Base-by-base conservation (phyloP, 2,797 vertebrate species). In the Sebastes alutus region DNA sequence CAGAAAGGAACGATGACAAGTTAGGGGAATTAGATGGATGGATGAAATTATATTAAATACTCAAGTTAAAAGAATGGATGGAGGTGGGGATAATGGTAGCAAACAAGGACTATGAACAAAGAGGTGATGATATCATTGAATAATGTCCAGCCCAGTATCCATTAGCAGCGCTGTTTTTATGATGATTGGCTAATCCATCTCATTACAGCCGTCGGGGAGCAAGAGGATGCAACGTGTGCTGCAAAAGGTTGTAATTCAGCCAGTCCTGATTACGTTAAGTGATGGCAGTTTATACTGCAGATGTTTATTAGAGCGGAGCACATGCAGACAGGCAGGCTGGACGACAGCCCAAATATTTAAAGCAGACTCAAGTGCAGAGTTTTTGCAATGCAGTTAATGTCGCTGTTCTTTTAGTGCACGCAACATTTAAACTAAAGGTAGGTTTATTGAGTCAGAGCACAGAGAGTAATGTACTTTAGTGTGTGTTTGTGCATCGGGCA, bases 101-200 rank as follows among this genome's bases (percentile, higher is more conserved):
- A 74, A 73, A 74, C 16, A 49, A 35, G 10, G 22, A 55, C 35
- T 22, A 61, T 29, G 20, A 69, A 77, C 42, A 71, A 81, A 82
- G 76, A 73, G 30, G 60, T 66, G 80, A 81, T 77, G 74, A 85
- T 71, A 55, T 77, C 32, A 66, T 68, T 62, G 81, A 82, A 88
- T 66, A 73, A 77, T 49, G 32, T 25, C 33, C 66, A 73, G 75
- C 25, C 74, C 54, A 18, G 76, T 77, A 32, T 87, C 77, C 69
- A 72, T 87, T 83, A 80, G 65, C 35, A 20, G 18, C 1, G 2
- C 64, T 60, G 81, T 85, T 82, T 74, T 77, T 52, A 79, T 63
- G 64, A 76, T 75, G 77, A 82, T 83, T 72, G 79, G 78, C 67
- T 89, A 72, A 91, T 88, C 82, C 63, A 84, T 88, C 88, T 87